A percentile compares a stretch with the other conserved stretches of the same genome.
Conservation (phyloP, 2,888 invertebrate genomes). For the Meiosimyza decipiens region DNA sequence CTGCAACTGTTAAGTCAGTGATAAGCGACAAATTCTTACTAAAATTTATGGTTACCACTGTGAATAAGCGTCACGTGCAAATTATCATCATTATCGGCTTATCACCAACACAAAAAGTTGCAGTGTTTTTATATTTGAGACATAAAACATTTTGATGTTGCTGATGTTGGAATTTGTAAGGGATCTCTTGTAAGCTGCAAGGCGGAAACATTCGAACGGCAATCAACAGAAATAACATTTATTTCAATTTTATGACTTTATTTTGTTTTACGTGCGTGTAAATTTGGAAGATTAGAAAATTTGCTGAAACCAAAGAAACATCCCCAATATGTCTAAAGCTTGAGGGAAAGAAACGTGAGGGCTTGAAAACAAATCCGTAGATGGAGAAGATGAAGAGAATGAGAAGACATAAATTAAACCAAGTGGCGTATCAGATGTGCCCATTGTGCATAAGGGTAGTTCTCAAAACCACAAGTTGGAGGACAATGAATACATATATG, state of each 20-base stretch:
- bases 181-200: constrained; percentile 8
- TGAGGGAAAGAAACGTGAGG: background rate
- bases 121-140: constrained; percentile 9
- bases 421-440: constrained; percentile 41
- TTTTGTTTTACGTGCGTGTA: constrained; percentile 21
- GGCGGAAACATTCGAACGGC: constrained; percentile 52
- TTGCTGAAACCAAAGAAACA: constrained; percentile 40
- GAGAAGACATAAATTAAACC: constrained; percentile 40
- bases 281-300: constrained; percentile 53
- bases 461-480: constrained; percentile 52
- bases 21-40: background rate
- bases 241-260: constrained; percentile 59
- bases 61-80: constrained; percentile 38
- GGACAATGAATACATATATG: constrained; percentile 26
- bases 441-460: constrained; percentile 48
- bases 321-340: background rate
- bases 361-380: background rate
- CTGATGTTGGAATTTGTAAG: constrained; percentile 11
- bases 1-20: constrained; percentile 21
- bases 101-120: constrained; percentile 28
- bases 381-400: constrained; percentile 1
- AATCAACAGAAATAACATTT: constrained; percentile 52
- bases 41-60: background rate
- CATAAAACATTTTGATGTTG: background rate
- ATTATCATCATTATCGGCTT: constrained; percentile 38